phyloP scores from a whole-genome alignment of 1,140 invertebrate species.

The Gryllus bimaculatus region DNA sequence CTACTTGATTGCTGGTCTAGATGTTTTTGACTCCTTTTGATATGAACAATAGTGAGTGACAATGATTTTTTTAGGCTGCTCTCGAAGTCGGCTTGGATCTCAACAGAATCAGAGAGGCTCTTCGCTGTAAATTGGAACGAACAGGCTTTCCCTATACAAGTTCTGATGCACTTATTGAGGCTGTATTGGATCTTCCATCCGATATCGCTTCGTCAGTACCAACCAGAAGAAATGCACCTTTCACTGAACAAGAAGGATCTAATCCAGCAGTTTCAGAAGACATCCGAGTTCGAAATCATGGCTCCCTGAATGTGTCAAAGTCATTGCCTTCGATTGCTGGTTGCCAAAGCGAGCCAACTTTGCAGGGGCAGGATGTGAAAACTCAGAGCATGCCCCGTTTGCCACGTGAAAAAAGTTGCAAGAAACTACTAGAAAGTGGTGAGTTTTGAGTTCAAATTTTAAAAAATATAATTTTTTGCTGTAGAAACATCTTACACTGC shows the following conservation, averaged over 20 bases:
- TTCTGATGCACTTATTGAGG: constrained; percentile 40
- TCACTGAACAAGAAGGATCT: not conserved
- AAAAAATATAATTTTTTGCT: no score
- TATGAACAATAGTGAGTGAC: no score
- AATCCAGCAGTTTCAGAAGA: not conserved
- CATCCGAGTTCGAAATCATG: not conserved
- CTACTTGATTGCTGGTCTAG: constrained; percentile 7
- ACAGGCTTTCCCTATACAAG: constrained; percentile 48
- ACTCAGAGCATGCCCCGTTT: not conserved
- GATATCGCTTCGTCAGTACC: not conserved
- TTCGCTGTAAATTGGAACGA: constrained; percentile 44
- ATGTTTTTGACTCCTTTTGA: constrained; percentile 19
- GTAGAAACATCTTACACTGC: no score
- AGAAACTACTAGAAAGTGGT: not conserved
- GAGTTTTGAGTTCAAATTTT: not conserved
- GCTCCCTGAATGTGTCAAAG: not conserved
- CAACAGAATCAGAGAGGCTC: constrained; percentile 51
- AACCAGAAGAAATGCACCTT: not conserved
- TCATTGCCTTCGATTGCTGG: not conserved
- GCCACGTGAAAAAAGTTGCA: not conserved
- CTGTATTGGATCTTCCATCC: not conserved
- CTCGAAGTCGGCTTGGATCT: constrained; percentile 57
- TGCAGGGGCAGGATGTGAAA: not conserved
- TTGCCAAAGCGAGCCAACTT: not conserved
- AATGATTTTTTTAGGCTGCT: constrained; percentile 39